Percentiles rank a stretch among this genome's conserved stretches.
Evolutionary conservation across 2,888 invertebrate species (phyloP).

Genomic region (Pantelozetes paolii): DNA sequence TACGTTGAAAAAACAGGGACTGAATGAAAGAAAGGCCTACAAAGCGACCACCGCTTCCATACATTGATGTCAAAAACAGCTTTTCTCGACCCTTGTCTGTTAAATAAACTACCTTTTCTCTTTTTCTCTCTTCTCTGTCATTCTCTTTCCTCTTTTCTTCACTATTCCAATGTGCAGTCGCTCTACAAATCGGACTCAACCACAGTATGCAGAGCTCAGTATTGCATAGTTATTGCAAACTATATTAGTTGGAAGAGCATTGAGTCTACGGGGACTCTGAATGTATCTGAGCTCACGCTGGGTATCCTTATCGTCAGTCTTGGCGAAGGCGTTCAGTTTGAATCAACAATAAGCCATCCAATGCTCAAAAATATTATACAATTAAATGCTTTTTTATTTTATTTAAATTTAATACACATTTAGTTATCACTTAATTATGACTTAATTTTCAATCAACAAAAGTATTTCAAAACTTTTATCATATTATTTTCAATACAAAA

Average conservation of each 20-base stretch:
- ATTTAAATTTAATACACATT: not conserved
- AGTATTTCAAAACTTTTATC: no score
- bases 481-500: no score
- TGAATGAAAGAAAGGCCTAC: conserved; percentile 20
- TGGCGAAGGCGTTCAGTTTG: not conserved
- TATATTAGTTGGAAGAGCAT: not conserved
- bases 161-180: not conserved
- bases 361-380: not conserved
- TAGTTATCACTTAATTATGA: conserved; percentile 6
- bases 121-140: no score
- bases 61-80: conserved; percentile 33
- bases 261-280: not conserved
- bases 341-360: conserved; percentile 14
- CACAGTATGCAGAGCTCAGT: not conserved
- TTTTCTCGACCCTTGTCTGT: conserved; percentile 31
- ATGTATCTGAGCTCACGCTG: conserved; percentile 16
- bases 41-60: conserved; percentile 20
- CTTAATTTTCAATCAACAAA: no score
- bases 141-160: no score
- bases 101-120: conserved; percentile 26
- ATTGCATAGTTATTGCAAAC: conserved; percentile 1
- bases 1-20: conserved; percentile 25
- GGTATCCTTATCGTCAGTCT: conserved; percentile 23
- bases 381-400: not conserved
- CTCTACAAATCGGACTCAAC: not conserved